Conservation (phyloP, 2,797 vertebrate species). For the Leuciscus waleckii region DNA sequence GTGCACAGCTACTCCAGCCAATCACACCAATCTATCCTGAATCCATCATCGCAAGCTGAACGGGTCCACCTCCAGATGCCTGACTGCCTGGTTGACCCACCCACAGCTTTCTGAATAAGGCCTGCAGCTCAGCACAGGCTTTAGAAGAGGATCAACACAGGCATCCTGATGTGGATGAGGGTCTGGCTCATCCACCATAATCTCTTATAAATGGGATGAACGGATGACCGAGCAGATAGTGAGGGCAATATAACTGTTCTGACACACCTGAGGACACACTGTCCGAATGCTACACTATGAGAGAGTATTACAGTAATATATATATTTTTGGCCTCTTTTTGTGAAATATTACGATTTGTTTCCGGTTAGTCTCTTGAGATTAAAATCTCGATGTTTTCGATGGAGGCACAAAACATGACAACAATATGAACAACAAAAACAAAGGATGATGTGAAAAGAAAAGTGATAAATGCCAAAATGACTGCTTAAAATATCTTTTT, state of each 20-base stretch:
- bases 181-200: conserved; percentile 36
- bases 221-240: conserved; percentile 35
- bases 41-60: conserved; percentile 69
- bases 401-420: background rate
- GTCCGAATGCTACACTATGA: background rate
- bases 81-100: background rate
- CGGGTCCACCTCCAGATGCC: conserved; percentile 25
- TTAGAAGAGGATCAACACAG: conserved; percentile 12
- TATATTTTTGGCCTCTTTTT: background rate
- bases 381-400: background rate
- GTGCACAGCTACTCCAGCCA: conserved; percentile 66
- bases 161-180: conserved; percentile 17
- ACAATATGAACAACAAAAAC: conserved; percentile 1
- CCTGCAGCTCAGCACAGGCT: background rate
- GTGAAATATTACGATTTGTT: background rate
- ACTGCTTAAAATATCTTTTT: background rate
- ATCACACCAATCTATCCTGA: conserved; percentile 58
- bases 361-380: background rate
- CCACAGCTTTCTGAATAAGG: conserved; percentile 1
- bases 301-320: background rate
- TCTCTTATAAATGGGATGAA: conserved; percentile 41
- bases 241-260: background rate
- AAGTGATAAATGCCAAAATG: background rate
- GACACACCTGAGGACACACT: conserved; percentile 24
- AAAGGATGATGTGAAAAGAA: background rate